Evolutionary conservation across 2,113 vertebrate species (phyloP).

Genomic region (Smithornis capensis): DNA sequence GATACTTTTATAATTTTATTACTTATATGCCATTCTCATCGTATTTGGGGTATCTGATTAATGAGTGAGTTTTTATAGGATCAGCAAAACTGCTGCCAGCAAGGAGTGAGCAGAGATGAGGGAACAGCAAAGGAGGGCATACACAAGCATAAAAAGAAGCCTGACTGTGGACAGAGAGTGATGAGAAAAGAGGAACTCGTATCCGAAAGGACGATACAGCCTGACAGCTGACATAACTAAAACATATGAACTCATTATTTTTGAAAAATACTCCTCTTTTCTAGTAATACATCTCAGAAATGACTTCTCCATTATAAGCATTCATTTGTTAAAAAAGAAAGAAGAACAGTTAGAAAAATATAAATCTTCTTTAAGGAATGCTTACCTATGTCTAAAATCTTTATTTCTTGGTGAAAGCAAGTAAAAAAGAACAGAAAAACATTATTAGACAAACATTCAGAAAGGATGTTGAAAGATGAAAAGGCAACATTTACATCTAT

Average conservation of each 20-base stretch:
- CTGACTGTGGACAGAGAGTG: slow-evolving; percentile 4
- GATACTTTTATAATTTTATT: neutral
- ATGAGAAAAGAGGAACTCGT: slow-evolving; percentile 29
- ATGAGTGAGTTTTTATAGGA: slow-evolving; percentile 4
- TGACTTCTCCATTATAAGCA: slow-evolving; percentile 56
- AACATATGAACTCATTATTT: slow-evolving; percentile 64
- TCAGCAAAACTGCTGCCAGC: slow-evolving; percentile 21
- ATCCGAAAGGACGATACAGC: slow-evolving; percentile 6
- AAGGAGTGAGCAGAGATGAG: neutral
- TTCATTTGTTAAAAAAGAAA: slow-evolving; percentile 60
- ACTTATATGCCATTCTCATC: neutral
- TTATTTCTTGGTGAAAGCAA: slow-evolving; percentile 94
- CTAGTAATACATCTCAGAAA: slow-evolving; percentile 49
- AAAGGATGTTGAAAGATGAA: slow-evolving; percentile 60
- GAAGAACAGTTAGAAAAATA: slow-evolving; percentile 65
- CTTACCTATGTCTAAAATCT: slow-evolving; percentile 99
- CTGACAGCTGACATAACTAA: slow-evolving; percentile 57
- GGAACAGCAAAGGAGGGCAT: neutral
- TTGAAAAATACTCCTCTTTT: slow-evolving; percentile 59
- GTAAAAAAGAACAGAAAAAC: slow-evolving; percentile 73
- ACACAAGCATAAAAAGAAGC: slow-evolving; percentile 8
- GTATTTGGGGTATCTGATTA: neutral
- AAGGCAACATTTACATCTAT: slow-evolving; percentile 38
- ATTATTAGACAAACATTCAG: slow-evolving; percentile 72
- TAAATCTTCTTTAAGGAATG: slow-evolving; percentile 70